A percentile compares a stretch with the other conserved stretches of the same genome.
These are phyloP conservation scores for Rhinogobius similis DNA, from an alignment of 2,113 vertebrate genomes.

Conservation along the genomic window DNA sequence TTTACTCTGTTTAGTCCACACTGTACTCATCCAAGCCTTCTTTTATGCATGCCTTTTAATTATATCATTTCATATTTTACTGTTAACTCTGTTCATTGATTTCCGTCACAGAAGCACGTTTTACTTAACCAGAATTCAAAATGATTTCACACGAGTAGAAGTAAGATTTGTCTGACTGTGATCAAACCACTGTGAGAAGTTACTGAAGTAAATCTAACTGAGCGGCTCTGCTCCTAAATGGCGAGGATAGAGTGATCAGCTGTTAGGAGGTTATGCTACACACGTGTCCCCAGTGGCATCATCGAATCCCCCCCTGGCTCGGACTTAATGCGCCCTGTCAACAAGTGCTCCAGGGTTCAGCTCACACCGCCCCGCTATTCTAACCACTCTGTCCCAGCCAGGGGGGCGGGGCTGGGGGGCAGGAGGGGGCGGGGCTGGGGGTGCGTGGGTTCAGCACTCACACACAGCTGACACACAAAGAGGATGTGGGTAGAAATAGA, in stretches of 20 bases:
- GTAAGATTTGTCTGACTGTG: too few relatives aligned
- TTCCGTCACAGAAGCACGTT: too few relatives aligned
- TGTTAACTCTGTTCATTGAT: too few relatives aligned
- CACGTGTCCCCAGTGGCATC: conserved; percentile 65
- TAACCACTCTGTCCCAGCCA: conserved; percentile 65
- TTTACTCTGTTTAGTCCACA: too few relatives aligned
- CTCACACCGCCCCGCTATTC: conserved; percentile 57
- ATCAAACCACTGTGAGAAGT: too few relatives aligned
- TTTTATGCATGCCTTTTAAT: too few relatives aligned
- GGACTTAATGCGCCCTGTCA: conserved; percentile 68
- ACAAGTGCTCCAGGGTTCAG: conserved; percentile 65
- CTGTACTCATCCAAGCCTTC: too few relatives aligned
- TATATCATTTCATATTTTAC: too few relatives aligned
- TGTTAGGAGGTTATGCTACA: conserved; percentile 54
- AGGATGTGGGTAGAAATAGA: not conserved
- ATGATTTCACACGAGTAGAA: too few relatives aligned
- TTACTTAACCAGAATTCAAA: too few relatives aligned
- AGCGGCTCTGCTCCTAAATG: conserved; percentile 5
- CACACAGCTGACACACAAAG: conserved; percentile 29
- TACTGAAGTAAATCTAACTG: too few relatives aligned
- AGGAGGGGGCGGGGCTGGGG: conserved; percentile 43
- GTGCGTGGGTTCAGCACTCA: conserved; percentile 51
- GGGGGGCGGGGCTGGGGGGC: conserved; percentile 43
- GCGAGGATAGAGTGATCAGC: conserved; percentile 60
- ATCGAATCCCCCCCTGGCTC: conserved; percentile 53